Conservation (phyloP, 2,113 vertebrate genomes). For the Apodemus sylvaticus region DNA sequence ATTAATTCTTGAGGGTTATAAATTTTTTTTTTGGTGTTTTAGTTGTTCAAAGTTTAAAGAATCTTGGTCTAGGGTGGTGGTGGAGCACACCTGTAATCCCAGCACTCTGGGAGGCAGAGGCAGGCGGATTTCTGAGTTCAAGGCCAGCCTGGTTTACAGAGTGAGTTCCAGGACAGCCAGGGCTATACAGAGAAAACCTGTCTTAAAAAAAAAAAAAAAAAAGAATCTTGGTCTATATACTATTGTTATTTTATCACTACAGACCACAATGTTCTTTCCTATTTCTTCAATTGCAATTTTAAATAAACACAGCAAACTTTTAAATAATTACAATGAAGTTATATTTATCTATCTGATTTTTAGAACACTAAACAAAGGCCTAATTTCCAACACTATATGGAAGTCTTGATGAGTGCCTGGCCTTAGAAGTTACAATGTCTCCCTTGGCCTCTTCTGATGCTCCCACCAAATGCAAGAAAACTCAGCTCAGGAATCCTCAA, state of each 20-base stretch:
- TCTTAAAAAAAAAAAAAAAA: too few relatives aligned
- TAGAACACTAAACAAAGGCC: constrained; percentile 2
- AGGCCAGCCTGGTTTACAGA: too few relatives aligned
- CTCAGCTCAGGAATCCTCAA: background rate
- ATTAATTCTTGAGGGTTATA: background rate
- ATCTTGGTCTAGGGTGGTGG: too few relatives aligned
- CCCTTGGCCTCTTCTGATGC: background rate
- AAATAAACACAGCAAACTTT: constrained; percentile 34
- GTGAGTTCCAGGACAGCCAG: too few relatives aligned
- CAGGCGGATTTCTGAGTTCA: too few relatives aligned
- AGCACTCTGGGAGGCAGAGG: too few relatives aligned
- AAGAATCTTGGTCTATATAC: background rate
- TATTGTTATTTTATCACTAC: constrained; percentile 42
- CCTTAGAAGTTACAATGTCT: background rate
- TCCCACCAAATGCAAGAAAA: background rate
- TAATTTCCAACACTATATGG: background rate
- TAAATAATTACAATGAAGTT: constrained; percentile 28
- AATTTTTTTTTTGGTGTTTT: background rate
- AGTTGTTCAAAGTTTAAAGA: constrained; percentile 34
- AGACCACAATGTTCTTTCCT: background rate
- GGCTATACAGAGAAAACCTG: too few relatives aligned
- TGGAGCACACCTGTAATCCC: too few relatives aligned
- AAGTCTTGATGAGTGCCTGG: background rate
- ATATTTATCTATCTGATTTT: constrained; percentile 22
- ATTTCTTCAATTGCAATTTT: constrained; percentile 37